Conservation (phyloP, 2,113 vertebrate genomes). For the Tetrao urogallus region DNA sequence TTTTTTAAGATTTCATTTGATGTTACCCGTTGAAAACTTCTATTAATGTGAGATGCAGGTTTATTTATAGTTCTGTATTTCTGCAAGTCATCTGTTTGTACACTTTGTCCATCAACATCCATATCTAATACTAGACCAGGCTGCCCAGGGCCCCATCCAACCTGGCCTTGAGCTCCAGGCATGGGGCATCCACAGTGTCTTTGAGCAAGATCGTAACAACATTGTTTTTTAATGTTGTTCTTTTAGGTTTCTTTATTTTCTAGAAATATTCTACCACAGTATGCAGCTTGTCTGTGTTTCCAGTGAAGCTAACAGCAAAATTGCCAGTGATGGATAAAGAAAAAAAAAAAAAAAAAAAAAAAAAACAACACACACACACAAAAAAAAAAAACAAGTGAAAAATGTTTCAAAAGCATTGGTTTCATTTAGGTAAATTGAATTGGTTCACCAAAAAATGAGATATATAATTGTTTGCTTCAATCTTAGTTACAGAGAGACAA, state of each 20-base stretch:
- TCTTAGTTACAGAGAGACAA: background rate
- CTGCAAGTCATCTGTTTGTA: background rate
- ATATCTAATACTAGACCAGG: too few relatives aligned
- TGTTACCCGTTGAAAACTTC: background rate
- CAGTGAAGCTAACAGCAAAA: background rate
- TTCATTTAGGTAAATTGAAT: slow-evolving; percentile 21
- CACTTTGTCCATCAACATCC: background rate
- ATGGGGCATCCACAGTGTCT: too few relatives aligned
- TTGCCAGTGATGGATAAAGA: background rate
- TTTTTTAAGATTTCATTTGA: slow-evolving; percentile 1
- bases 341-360: background rate
- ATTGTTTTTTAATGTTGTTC: background rate
- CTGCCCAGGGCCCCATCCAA: too few relatives aligned
- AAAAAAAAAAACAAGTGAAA: background rate
- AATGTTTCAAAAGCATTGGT: background rate
- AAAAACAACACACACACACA: too few relatives aligned
- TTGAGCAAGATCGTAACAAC: background rate
- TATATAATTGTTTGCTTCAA: background rate
- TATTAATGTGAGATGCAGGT: background rate
- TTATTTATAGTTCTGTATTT: background rate
- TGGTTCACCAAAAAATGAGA: background rate
- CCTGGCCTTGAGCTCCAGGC: too few relatives aligned
- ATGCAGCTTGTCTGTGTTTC: background rate
- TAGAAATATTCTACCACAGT: background rate
- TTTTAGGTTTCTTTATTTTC: background rate